A percentile compares a stretch with the other conserved stretches of the same genome.
Evolutionary conservation across 2,797 vertebrate genomes (phyloP).

Genomic region (Neosilurus hyrtlii): DNA sequence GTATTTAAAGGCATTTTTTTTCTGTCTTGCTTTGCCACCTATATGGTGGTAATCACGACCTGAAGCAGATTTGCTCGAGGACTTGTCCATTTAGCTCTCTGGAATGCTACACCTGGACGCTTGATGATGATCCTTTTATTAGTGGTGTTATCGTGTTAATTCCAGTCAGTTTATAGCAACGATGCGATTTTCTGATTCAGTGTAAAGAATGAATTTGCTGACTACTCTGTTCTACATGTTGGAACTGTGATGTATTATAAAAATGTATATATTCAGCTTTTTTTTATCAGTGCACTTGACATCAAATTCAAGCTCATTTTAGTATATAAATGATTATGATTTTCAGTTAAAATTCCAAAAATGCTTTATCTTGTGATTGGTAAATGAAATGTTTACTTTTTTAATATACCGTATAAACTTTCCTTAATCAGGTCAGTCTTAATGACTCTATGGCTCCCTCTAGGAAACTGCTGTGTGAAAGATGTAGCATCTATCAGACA

Average conservation of each 20-base stretch:
- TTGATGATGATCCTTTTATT: constrained; percentile 10
- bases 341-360: not conserved
- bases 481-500: not conserved
- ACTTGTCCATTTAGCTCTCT: constrained; percentile 1
- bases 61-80: constrained; percentile 37
- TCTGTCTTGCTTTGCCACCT: too few species aligned
- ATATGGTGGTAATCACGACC: not conserved
- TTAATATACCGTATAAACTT: constrained; percentile 18
- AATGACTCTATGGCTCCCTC: constrained; percentile 43
- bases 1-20: not conserved
- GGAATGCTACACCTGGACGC: not conserved
- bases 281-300: not conserved
- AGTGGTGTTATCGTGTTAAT: not conserved
- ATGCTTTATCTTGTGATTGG: not conserved
- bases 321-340: not conserved
- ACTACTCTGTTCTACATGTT: not conserved
- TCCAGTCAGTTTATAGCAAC: not conserved
- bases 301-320: not conserved
- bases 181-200: not conserved
- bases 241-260: not conserved
- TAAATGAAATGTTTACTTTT: not conserved
- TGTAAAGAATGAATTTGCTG: constrained; percentile 28
- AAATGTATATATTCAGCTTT: not conserved
- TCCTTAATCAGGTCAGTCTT: constrained; percentile 20
- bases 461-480: constrained; percentile 26